Evolutionary conservation across 2,797 vertebrate genomes (phyloP), one percentile per base, ranked within the genome.

Genomic region (Aulostomus chinensis): DNA sequence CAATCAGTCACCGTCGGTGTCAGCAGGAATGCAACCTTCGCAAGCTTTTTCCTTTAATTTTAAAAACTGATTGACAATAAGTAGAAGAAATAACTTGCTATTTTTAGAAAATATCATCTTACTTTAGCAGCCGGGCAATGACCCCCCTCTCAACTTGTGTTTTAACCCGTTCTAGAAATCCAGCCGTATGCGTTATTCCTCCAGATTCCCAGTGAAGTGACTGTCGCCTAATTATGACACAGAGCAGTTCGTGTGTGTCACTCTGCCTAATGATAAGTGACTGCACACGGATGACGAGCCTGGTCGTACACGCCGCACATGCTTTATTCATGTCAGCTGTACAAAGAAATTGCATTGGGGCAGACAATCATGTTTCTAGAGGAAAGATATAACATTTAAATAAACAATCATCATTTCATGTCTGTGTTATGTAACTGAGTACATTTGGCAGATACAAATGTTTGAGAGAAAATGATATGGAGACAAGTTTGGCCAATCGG

Each of bases 211-310:
- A 72, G 43, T 46, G 56, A 68, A 68, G 58, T 58, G 48, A 77
- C 61, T 71, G 63, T 69, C 60, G 61, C 84, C 58, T 87, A 85
- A 88, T 86, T 84, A 83, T 77, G 77, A 86, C 68, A 75, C 12
- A 53, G 78, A 64, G 70, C 75, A 70, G 76, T 70, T 80, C 79
- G 77, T 76, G 68, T 62, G 60, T 73, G 80, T 80, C 73, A 78
- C 66, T 79, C 75, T 68, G 28, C 42, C 58, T 84, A 84, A 82
- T 85, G 79, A 79, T 73, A 86, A 88, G 79, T 87, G 86, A 87
- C 80, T 86, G 77, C 67, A 62, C 68, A 66, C 74, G 62, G 83
- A 73, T 77, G 59, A 82, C 59, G 58, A 65, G 65, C 52, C 73
- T 54, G 60, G 75, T 85, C 37, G 33, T 67, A 76, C 78, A 78